Evolutionary conservation across 2,113 vertebrate species (phyloP).

Genomic region (Takifugu flavidus): DNA sequence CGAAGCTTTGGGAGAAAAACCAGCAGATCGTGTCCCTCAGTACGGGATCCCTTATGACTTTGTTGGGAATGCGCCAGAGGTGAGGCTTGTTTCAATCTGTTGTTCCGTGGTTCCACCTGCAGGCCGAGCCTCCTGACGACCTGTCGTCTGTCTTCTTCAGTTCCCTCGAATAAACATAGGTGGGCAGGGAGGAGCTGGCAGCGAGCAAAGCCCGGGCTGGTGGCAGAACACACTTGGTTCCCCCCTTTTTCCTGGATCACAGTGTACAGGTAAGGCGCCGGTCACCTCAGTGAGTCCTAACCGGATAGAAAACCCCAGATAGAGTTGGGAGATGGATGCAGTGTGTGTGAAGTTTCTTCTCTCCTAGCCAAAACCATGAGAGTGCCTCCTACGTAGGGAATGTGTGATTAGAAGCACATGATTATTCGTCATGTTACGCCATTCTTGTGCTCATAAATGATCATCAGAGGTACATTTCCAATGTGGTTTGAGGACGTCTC

Average conservation of each 20-base stretch:
- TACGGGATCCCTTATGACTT: conserved; percentile 81
- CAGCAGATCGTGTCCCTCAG: conserved; percentile 78
- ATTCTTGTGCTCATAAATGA: no score
- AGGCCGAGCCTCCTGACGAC: neutral
- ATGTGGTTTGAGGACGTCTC: no score
- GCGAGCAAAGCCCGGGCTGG: conserved; percentile 89
- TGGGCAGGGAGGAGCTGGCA: conserved; percentile 79
- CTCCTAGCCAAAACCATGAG: no score
- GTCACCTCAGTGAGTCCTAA: no score
- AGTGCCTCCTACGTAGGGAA: no score
- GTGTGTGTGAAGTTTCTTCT: no score
- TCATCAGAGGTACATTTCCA: no score
- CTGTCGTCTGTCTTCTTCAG: conserved; percentile 62
- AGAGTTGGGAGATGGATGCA: no score
- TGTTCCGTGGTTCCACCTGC: neutral
- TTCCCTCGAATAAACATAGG: conserved; percentile 82
- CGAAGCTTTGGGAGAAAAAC: conserved; percentile 78
- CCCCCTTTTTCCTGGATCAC: conserved; percentile 85
- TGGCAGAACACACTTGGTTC: conserved; percentile 95
- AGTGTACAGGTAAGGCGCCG: conserved; percentile 85
- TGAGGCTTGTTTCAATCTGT: conserved; percentile 49
- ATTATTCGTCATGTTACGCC: no score
- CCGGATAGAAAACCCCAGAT: no score
- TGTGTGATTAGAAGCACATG: no score
- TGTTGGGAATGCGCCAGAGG: conserved; percentile 84